Evolutionary conservation across 2,888 invertebrate species (phyloP).

Genomic region (Altica lythri): DNA sequence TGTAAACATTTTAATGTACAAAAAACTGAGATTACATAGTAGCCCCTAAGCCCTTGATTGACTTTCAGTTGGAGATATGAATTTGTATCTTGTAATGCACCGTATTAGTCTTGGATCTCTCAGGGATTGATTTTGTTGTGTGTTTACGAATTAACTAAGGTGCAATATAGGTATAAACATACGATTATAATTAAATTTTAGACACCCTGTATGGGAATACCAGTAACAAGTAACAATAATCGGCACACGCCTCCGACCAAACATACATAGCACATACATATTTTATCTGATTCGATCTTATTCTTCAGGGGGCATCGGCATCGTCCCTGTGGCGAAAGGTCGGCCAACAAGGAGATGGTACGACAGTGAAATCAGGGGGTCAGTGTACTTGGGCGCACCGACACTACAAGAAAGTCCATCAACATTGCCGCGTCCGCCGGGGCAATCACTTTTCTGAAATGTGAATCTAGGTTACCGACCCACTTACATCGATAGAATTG

Average conservation of each 20-base stretch:
- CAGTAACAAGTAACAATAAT: conserved; percentile 18
- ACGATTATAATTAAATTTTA: too few species aligned
- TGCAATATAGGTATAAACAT: too few species aligned
- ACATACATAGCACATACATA: neutral
- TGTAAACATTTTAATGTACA: too few species aligned
- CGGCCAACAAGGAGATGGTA: conserved; percentile 39
- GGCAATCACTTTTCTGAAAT: conserved; percentile 43
- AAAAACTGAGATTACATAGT: too few species aligned
- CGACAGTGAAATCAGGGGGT: conserved; percentile 50
- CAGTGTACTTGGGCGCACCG: conserved; percentile 40
- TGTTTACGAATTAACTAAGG: too few species aligned
- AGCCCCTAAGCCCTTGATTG: too few species aligned
- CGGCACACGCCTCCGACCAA: conserved; percentile 22
- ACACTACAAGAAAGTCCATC: conserved; percentile 46
- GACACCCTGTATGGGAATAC: conserved; percentile 1
- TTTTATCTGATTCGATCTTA: conserved; percentile 9
- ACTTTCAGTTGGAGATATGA: too few species aligned
- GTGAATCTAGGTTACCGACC: conserved; percentile 46
- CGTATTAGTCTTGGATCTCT: too few species aligned
- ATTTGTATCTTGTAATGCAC: too few species aligned
- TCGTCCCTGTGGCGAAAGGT: conserved; percentile 49
- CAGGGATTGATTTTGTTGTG: too few species aligned
- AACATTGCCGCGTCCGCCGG: conserved; percentile 23
- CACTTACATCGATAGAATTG: conserved; percentile 47
- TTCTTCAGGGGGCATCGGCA: conserved; percentile 38